Percentiles rank a stretch among this genome's conserved stretches.
phyloP scores from a whole-genome alignment of 1,140 invertebrate species.

The Drosophila punjabiensis region DNA sequence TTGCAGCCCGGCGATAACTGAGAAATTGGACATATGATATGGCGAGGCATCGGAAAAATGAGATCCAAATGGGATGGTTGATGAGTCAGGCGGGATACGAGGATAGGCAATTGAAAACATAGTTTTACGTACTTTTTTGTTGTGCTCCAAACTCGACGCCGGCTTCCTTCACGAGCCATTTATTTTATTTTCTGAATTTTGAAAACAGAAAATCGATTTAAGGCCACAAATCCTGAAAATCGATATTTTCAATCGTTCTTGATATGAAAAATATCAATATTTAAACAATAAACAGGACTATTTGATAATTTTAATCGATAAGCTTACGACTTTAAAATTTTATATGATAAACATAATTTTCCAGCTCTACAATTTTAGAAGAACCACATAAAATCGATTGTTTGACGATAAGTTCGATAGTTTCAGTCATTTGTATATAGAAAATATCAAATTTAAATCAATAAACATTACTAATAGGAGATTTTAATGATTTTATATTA shows the following conservation, averaged over 20 bases:
- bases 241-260: no score
- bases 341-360: background rate
- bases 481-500: background rate
- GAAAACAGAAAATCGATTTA: background rate
- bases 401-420: background rate
- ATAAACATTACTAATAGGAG: background rate
- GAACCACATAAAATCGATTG: no score
- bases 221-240: no score
- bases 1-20: constrained; percentile 15
- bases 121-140: no score
- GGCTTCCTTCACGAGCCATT: background rate
- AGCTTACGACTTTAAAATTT: background rate
- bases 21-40: constrained; percentile 26
- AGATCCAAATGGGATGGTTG: background rate
- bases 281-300: no score
- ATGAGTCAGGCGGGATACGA: constrained; percentile 1
- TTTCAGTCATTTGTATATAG: background rate
- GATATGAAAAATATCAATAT: no score
- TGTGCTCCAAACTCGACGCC: background rate
- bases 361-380: background rate
- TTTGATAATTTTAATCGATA: no score
- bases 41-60: constrained; percentile 4
- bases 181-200: background rate
- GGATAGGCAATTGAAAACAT: background rate
- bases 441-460: background rate